These are phyloP conservation scores for Poeciliopsis turrubarensis DNA, from an alignment of 2,113 vertebrate species.

Conservation along the genomic window DNA sequence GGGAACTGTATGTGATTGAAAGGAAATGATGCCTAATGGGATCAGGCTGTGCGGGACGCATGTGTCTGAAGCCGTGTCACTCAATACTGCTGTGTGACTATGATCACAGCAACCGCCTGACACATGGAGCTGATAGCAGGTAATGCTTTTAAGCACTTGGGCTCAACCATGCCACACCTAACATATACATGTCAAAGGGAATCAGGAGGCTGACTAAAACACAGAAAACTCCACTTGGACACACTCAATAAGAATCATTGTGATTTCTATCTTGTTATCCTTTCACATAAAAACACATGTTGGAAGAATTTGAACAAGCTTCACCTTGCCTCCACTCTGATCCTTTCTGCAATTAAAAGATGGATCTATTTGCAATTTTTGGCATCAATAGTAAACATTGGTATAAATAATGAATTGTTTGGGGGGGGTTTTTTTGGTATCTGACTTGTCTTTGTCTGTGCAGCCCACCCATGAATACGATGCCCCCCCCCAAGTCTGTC, in stretches of 20 bases:
- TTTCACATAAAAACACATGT: background rate
- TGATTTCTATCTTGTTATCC: constrained; percentile 1
- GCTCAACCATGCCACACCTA: constrained; percentile 45
- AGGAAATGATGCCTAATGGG: constrained; percentile 78
- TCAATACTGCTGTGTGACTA: constrained; percentile 52
- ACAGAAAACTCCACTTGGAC: constrained; percentile 24
- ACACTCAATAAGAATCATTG: background rate
- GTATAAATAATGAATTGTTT: constrained; percentile 7
- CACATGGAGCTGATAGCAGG: constrained; percentile 51
- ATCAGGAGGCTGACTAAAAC: constrained; percentile 43
- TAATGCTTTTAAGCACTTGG: constrained; percentile 45
- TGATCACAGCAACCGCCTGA: constrained; percentile 51
- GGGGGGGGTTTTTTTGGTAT: background rate
- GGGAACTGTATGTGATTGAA: constrained; percentile 56
- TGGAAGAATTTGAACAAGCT: background rate
- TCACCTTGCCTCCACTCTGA: background rate
- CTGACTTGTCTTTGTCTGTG: constrained; percentile 22
- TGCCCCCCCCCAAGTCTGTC: constrained; percentile 35
- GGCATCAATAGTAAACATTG: constrained; percentile 36
- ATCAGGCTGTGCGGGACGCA: constrained; percentile 72
- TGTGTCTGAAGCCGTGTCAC: constrained; percentile 54
- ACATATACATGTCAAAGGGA: constrained; percentile 43
- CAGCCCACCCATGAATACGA: constrained; percentile 69
- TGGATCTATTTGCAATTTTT: constrained; percentile 46
- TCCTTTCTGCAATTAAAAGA: background rate